These are phyloP conservation scores for Drosophila nebulosa DNA, from an alignment of 1,140 invertebrate species.

Conservation along the genomic window DNA sequence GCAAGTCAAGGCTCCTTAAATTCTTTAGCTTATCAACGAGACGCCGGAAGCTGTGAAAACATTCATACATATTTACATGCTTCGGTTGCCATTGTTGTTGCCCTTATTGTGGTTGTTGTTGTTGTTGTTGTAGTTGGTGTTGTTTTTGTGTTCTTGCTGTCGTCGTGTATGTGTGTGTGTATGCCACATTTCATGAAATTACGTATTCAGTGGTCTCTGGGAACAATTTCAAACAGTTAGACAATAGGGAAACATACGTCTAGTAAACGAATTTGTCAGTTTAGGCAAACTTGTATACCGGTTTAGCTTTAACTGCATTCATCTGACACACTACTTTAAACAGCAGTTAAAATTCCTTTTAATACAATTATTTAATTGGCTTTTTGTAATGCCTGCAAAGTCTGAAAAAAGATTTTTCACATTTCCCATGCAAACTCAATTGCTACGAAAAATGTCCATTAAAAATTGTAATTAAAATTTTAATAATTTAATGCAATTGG, in stretches of 20 bases:
- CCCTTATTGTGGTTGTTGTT: slow-evolving; percentile 10
- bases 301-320: slow-evolving; percentile 2
- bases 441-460: slow-evolving; percentile 62
- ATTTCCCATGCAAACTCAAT: slow-evolving; percentile 52
- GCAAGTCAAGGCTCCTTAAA: slow-evolving; percentile 63
- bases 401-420: slow-evolving; percentile 6
- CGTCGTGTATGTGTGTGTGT: slow-evolving; percentile 51
- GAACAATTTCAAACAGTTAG: slow-evolving; percentile 9
- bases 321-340: not conserved
- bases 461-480: slow-evolving; percentile 70
- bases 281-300: slow-evolving; percentile 4
- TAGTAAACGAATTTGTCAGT: slow-evolving; percentile 7
- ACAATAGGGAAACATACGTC: slow-evolving; percentile 1
- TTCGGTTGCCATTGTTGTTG: slow-evolving; percentile 36
- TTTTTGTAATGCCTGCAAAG: not conserved
- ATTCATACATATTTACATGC: slow-evolving; percentile 75
- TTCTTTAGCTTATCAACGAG: slow-evolving; percentile 71
- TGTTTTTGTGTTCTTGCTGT: not conserved
- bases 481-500: slow-evolving; percentile 75
- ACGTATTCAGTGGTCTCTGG: slow-evolving; percentile 55
- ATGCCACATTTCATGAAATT: slow-evolving; percentile 64
- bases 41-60: slow-evolving; percentile 71
- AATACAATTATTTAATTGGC: not conserved
- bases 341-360: not conserved
- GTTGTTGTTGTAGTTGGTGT: not conserved